Conservation (phyloP, 2,113 vertebrate species). For the Talpa occidentalis region DNA sequence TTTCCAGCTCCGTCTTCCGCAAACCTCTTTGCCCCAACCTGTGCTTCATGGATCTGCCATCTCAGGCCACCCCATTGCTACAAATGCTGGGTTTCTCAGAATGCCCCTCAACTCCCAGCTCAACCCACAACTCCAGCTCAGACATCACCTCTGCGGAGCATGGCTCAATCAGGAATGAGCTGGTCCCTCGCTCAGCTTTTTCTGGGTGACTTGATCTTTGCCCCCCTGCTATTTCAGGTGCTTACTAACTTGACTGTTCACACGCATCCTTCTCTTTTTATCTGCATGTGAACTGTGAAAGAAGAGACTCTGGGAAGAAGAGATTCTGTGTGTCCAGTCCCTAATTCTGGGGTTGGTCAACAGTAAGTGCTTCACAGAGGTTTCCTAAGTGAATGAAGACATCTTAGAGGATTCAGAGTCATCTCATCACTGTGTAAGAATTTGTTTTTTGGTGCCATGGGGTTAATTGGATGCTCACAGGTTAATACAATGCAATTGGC, state of each 20-base stretch:
- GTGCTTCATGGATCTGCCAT: background rate
- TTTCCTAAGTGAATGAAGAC: background rate
- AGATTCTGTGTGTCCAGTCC: background rate
- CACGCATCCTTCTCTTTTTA: background rate
- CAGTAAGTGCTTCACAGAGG: background rate
- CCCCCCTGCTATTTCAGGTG: background rate
- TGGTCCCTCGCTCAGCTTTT: background rate
- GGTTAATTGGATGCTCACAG: background rate
- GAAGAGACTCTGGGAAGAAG: background rate
- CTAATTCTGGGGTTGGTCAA: background rate
- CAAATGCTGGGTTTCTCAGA: background rate
- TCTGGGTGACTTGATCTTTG: background rate
- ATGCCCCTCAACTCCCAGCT: background rate
- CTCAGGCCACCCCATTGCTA: background rate
- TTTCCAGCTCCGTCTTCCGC: background rate
- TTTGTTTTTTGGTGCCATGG: background rate
- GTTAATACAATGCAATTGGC: background rate
- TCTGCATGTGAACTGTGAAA: background rate
- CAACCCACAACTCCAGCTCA: background rate
- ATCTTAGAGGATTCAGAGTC: background rate
- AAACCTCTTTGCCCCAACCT: background rate
- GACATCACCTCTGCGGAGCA: background rate
- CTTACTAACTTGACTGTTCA: background rate
- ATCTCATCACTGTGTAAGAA: background rate
- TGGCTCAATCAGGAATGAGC: background rate